Base-by-base conservation (phyloP, 2,113 vertebrate species). In the Aepyceros melampus region DNA sequence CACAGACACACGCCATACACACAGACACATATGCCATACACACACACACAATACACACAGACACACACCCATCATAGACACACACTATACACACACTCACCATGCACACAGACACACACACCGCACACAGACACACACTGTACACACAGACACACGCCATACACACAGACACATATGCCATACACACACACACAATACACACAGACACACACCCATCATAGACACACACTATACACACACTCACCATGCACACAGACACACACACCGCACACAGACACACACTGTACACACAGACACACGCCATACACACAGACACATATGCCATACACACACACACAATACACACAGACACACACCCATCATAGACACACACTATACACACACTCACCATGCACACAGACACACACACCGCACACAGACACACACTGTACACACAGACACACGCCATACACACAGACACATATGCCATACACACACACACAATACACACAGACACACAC, bases 291-390 rank as follows among this genome's bases (percentile, higher is more conserved):
- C 29, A 25, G 56, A 58, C 56, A 62, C 17, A 53, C 53, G 7
- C 53, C 4, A 1, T 2, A 2, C 51, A 53, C 51, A 55, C 0
- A 21, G 1, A 55, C 53, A 55, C 9, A 56, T 1, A 11, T n/a
- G n/a, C 3, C 0, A 5, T 1, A 58, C 23, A 58, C 9, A 58
- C 55, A 56, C 7, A 10, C 56, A 56, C 25, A 27, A 58, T 6
- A 64, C 31, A 64, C 31, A 33, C 14, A 0, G 1, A n/a, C 10
- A 29, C 89, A 64, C 16, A 40, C 14, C 0, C n/a, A n/a, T n/a
- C n/a, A n/a, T n/a, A n/a, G 19, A 40, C n/a, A 64, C n/a, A 43
- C 12, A 87, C 53, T 2, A 10, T 13, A 60, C 27, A 60, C 56
- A 60, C 25, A 58, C 9, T 13, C 55, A 58, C 23, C 21, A 11